Percentiles rank a stretch among this genome's conserved stretches.
Evolutionary conservation across 2,113 vertebrate species (phyloP).

Genomic region (Ptilorrhoa leucosticta): DNA sequence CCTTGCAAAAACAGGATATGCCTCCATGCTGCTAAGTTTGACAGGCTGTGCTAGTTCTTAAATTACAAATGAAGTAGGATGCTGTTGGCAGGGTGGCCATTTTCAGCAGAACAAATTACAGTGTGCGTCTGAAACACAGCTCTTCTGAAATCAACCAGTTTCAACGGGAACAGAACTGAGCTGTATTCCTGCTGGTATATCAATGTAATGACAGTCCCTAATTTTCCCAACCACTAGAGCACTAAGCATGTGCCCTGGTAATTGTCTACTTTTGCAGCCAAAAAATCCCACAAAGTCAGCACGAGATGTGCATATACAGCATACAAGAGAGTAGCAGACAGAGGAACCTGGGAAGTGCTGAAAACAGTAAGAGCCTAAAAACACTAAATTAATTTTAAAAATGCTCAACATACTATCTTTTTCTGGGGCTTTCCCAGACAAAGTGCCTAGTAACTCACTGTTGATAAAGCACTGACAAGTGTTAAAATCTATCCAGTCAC

Average conservation of each 20-base stretch:
- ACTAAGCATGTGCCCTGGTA: background rate
- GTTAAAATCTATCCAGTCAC: background rate
- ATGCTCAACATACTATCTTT: background rate
- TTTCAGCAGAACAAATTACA: constrained; percentile 31
- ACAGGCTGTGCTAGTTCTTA: background rate
- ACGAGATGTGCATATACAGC: background rate
- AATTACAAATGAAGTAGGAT: constrained; percentile 9
- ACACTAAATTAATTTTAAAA: background rate
- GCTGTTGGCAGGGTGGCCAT: background rate
- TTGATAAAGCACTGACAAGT: background rate
- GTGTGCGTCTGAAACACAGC: background rate
- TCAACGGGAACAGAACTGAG: background rate
- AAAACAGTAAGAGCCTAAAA: background rate
- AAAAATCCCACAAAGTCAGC: constrained; percentile 23
- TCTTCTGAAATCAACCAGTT: constrained; percentile 11
- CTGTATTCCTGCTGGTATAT: constrained; percentile 25
- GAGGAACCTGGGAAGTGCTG: background rate
- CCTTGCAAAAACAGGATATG: background rate
- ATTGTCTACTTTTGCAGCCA: constrained; percentile 3
- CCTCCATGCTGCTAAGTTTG: background rate
- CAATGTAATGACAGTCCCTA: constrained; percentile 15
- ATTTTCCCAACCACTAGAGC: constrained; percentile 37
- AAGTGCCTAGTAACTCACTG: background rate
- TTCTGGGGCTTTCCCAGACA: background rate
- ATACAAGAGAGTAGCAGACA: background rate